A percentile compares a stretch with the other conserved stretches of the same genome.
Evolutionary conservation across 2,797 vertebrate species (phyloP).

Genomic region (Falco concolor): DNA sequence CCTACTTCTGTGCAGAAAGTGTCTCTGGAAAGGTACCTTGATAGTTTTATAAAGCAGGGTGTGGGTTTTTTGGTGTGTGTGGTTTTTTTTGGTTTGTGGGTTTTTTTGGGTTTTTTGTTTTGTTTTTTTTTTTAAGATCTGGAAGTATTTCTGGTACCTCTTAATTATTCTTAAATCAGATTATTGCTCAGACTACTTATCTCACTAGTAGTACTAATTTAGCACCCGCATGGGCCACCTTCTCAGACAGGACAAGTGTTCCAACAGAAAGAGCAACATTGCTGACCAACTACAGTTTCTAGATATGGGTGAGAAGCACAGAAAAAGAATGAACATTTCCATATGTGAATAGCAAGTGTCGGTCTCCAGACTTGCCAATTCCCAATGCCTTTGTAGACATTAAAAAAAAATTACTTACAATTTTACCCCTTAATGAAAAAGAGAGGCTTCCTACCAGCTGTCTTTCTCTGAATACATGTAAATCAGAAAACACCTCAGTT

Average conservation of each 20-base stretch:
- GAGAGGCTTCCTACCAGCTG: not conserved
- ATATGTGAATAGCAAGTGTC: not conserved
- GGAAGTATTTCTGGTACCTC: not conserved
- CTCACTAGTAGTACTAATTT: not conserved
- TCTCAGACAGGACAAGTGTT: not conserved
- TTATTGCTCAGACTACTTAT: not conserved
- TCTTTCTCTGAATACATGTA: not conserved
- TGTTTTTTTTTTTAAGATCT: not conserved
- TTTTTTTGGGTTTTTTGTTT: fast-evolving
- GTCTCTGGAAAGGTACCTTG: not conserved
- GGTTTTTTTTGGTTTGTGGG: no score
- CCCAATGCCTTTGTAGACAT: not conserved
- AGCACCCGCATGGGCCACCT: not conserved
- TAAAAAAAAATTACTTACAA: not conserved
- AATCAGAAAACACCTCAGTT: not conserved
- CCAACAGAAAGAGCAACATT: not conserved
- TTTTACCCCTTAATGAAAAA: not conserved
- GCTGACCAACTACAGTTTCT: not conserved
- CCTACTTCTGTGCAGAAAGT: not conserved
- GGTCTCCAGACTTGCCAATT: not conserved
- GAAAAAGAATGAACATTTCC: not conserved
- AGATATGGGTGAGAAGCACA: not conserved
- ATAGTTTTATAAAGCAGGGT: not conserved
- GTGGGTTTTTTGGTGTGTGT: no score
- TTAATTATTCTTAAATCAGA: not conserved